A percentile compares a stretch with the other conserved stretches of the same genome.
Conservation (phyloP, 2,113 vertebrate genomes). For the Coptodon bakossiorum region DNA sequence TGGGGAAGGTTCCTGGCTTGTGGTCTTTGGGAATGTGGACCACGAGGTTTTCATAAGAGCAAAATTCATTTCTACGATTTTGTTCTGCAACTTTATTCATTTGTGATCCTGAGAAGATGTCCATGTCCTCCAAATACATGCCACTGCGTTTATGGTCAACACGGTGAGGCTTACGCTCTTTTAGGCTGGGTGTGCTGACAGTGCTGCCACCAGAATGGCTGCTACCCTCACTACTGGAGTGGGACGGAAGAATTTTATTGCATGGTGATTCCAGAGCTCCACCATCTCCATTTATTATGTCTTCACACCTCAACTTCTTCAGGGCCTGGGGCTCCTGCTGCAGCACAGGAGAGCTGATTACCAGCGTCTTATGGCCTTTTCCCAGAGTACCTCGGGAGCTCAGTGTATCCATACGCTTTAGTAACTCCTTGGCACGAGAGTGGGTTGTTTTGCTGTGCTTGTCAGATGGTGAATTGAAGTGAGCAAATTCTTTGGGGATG, state of each 20-base stretch:
- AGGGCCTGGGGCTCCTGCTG: slow-evolving; percentile 79
- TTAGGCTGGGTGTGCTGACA: slow-evolving; percentile 77
- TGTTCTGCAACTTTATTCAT: slow-evolving; percentile 71
- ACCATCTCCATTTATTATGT: slow-evolving; percentile 76
- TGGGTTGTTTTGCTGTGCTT: slow-evolving; percentile 75
- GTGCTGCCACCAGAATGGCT: slow-evolving; percentile 78
- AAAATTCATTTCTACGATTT: slow-evolving; percentile 81
- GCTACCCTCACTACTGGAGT: slow-evolving; percentile 78
- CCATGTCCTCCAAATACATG: slow-evolving; percentile 90
- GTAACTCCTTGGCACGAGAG: slow-evolving; percentile 83
- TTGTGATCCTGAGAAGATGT: slow-evolving; percentile 76
- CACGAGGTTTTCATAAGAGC: slow-evolving; percentile 88
- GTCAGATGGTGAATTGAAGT: slow-evolving; percentile 57
- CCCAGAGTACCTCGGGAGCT: slow-evolving; percentile 74
- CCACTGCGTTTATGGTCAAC: slow-evolving; percentile 84
- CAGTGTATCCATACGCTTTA: slow-evolving; percentile 89
- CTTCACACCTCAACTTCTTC: slow-evolving; percentile 75
- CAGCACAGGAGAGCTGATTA: slow-evolving; percentile 81
- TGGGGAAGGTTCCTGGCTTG: slow-evolving; percentile 96
- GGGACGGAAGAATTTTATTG: slow-evolving; percentile 44
- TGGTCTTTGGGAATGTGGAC: slow-evolving; percentile 95
- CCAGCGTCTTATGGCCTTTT: slow-evolving; percentile 59
- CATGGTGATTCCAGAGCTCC: slow-evolving; percentile 40
- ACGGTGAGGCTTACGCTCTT: slow-evolving; percentile 79
- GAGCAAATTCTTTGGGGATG: slow-evolving; percentile 62